Conservation (phyloP, 2,888 invertebrate species). For the Amiota minor region DNA sequence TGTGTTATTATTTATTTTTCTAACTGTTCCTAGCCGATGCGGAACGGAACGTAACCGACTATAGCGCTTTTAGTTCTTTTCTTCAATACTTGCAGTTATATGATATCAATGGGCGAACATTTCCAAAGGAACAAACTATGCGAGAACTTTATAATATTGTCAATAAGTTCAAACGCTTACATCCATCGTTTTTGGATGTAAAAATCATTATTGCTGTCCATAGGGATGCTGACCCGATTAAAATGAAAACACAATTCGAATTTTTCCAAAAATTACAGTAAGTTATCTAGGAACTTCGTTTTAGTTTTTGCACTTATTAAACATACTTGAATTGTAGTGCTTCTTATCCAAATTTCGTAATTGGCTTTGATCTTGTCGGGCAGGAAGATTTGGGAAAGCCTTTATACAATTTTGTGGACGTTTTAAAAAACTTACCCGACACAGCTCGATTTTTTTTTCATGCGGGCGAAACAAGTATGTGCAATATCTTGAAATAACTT, state of each 20-base stretch:
- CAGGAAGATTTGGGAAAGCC: slow-evolving; percentile 79
- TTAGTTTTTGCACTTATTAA: neutral
- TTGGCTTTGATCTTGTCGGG: slow-evolving; percentile 81
- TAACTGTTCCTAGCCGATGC: no score
- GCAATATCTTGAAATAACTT: neutral
- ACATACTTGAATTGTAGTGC: slow-evolving; percentile 49
- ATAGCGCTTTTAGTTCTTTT: no score
- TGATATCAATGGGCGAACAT: slow-evolving; percentile 75
- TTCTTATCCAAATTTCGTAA: slow-evolving; percentile 75
- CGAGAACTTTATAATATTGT: slow-evolving; percentile 69
- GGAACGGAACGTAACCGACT: no score
- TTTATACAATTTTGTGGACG: slow-evolving; percentile 67
- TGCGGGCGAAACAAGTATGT: slow-evolving; percentile 78
- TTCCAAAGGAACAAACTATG: slow-evolving; percentile 74
- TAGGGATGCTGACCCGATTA: slow-evolving; percentile 47
- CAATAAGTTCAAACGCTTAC: slow-evolving; percentile 74
- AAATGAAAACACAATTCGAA: slow-evolving; percentile 50
- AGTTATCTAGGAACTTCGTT: slow-evolving; percentile 40
- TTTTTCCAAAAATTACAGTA: slow-evolving; percentile 63
- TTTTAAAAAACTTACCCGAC: slow-evolving; percentile 58
- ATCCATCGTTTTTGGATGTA: slow-evolving; percentile 78
- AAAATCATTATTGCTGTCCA: slow-evolving; percentile 75
- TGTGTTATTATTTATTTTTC: no score
- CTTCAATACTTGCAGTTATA: slow-evolving; percentile 63
- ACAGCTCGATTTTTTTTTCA: slow-evolving; percentile 78